A percentile compares a stretch with the other conserved stretches of the same genome.
Conservation (phyloP, 2,113 vertebrate genomes). For the Reinhardtius hippoglossoides region DNA sequence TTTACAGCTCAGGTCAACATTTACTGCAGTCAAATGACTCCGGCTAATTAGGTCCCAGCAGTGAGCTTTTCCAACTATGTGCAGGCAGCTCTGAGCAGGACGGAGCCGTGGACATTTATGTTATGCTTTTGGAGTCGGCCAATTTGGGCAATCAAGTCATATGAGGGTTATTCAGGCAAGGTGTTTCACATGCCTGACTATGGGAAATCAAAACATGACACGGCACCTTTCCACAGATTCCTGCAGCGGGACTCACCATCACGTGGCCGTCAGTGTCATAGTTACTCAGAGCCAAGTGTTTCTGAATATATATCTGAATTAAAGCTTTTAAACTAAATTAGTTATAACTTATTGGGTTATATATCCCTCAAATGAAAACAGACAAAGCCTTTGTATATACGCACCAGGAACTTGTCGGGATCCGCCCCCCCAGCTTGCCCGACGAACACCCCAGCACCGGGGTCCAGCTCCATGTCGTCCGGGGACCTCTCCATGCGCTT, state of each 20-base stretch:
- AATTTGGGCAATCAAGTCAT: constrained; percentile 74
- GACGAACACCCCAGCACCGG: constrained; percentile 88
- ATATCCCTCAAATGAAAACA: neutral
- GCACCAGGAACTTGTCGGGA: constrained; percentile 90
- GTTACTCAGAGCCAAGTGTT: neutral
- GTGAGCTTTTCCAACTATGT: constrained; percentile 60
- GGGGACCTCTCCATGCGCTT: constrained; percentile 82
- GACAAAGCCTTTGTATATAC: constrained; percentile 20
- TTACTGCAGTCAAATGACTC: constrained; percentile 40
- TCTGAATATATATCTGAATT: neutral
- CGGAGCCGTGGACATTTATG: constrained; percentile 20
- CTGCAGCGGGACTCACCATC: neutral
- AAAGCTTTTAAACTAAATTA: neutral
- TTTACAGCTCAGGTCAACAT: constrained; percentile 45
- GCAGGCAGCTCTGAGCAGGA: constrained; percentile 11
- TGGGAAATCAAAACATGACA: constrained; percentile 32
- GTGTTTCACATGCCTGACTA: constrained; percentile 41
- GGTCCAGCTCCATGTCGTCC: constrained; percentile 88
- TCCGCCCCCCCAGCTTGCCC: constrained; percentile 91
- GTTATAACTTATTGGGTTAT: neutral
- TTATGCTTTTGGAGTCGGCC: constrained; percentile 54
- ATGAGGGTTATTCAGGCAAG: constrained; percentile 49
- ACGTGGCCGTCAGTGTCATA: neutral
- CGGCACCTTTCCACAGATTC: constrained; percentile 3
- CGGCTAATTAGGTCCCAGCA: constrained; percentile 55